A percentile compares a stretch with the other conserved stretches of the same genome.
Conservation (phyloP, 2,113 vertebrate species). For the Lampris incognitus region DNA sequence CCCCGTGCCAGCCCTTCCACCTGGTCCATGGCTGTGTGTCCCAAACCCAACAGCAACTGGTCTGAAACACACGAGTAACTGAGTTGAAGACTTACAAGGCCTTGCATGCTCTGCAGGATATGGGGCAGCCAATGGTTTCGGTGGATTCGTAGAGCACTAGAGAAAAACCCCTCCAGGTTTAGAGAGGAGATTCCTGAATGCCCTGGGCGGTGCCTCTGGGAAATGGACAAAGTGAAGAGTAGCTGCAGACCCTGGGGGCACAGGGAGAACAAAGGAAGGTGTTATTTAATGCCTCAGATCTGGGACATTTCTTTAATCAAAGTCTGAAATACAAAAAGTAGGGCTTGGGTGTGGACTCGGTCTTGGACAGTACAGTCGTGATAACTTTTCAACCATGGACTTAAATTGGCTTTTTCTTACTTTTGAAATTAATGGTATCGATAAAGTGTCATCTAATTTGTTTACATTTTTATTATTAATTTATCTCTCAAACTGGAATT, state of each 20-base stretch:
- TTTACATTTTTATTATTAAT: too few relatives aligned
- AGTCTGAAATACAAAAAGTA: not conserved
- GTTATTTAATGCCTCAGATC: not conserved
- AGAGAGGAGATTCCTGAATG: slow-evolving; percentile 10
- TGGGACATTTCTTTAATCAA: too few relatives aligned
- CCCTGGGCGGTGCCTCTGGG: not conserved
- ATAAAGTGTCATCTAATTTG: too few relatives aligned
- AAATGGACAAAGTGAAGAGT: slow-evolving; percentile 18
- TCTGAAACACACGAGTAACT: slow-evolving; percentile 48
- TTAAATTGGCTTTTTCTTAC: too few relatives aligned
- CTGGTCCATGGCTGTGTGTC: not conserved
- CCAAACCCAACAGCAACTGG: slow-evolving; percentile 28
- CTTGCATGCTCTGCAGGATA: slow-evolving; percentile 2
- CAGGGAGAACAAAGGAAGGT: not conserved
- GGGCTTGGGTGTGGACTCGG: too few relatives aligned
- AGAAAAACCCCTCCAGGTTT: slow-evolving; percentile 42
- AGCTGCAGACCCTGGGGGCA: slow-evolving; percentile 32
- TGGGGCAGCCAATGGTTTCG: not conserved
- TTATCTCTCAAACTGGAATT: too few relatives aligned
- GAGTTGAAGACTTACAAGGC: slow-evolving; percentile 28
- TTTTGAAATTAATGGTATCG: too few relatives aligned
- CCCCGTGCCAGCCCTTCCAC: not conserved
- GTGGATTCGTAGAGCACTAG: not conserved
- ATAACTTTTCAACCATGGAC: too few relatives aligned
- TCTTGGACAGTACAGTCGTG: not conserved